These are phyloP conservation scores for Protaetia brevitarsis DNA, from an alignment of 1,140 invertebrate species.

Conservation along the genomic window DNA sequence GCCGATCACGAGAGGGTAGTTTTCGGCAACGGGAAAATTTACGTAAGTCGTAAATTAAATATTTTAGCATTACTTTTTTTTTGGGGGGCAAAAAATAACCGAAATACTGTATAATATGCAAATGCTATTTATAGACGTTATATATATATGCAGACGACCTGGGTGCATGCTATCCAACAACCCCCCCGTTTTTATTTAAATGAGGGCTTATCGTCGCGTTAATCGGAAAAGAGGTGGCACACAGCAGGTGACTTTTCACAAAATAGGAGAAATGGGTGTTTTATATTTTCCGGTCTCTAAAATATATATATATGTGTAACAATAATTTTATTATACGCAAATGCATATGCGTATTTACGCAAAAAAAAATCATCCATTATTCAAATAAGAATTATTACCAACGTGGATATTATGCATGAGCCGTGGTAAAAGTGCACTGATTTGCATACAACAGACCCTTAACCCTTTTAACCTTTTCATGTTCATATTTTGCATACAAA, in stretches of 20 bases:
- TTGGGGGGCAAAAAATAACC: not conserved
- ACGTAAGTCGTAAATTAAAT: not conserved
- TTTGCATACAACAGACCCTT: constrained; percentile 4
- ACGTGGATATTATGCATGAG: too few relatives aligned
- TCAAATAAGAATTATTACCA: not conserved
- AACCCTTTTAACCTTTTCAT: constrained; percentile 6
- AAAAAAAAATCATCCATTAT: not conserved
- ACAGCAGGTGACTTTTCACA: constrained; percentile 11
- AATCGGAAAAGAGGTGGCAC: not conserved
- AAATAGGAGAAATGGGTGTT: not conserved
- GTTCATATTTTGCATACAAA: not conserved
- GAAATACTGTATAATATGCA: constrained; percentile 7
- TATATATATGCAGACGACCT: too few relatives aligned
- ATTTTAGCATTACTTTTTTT: too few relatives aligned
- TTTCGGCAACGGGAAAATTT: not conserved
- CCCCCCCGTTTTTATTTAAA: constrained; percentile 14
- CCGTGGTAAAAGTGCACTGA: constrained; percentile 8
- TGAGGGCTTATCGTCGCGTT: not conserved
- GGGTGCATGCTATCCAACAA: constrained; percentile 12
- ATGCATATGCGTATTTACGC: not conserved
- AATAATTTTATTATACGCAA: too few relatives aligned
- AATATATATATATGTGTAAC: too few relatives aligned
- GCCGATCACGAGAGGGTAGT: not conserved
- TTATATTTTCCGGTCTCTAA: too few relatives aligned
- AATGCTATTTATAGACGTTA: constrained; percentile 14